Evolutionary conservation across 1,140 invertebrate species (phyloP).

Genomic region (Himalopsyche phryganea): DNA sequence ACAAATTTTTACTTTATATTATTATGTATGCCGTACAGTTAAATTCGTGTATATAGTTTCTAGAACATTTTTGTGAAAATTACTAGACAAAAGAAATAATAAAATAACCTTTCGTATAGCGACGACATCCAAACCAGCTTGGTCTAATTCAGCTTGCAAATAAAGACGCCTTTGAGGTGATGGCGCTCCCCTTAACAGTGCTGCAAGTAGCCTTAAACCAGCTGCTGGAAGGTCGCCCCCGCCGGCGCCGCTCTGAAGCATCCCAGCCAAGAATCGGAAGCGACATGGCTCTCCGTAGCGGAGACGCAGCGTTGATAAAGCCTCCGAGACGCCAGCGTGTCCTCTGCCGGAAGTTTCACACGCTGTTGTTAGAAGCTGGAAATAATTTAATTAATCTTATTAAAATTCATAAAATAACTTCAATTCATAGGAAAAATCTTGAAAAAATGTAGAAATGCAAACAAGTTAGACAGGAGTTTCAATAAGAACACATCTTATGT

Average conservation of each 20-base stretch:
- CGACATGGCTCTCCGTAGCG: conserved; percentile 88
- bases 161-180: conserved; percentile 75
- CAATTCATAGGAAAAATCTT: too few species aligned
- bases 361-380: conserved; percentile 70
- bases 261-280: conserved; percentile 85
- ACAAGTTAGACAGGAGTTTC: too few species aligned
- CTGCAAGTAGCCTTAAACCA: conserved; percentile 82
- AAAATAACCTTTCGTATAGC: conserved; percentile 64
- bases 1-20: too few species aligned
- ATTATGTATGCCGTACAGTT: too few species aligned
- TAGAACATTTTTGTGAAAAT: too few species aligned
- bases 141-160: conserved; percentile 83
- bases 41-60: too few species aligned
- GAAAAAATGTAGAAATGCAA: too few species aligned
- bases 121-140: conserved; percentile 74
- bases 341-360: conserved; percentile 69
- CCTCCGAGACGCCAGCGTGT: conserved; percentile 81
- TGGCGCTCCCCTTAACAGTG: conserved; percentile 71
- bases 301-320: conserved; percentile 81
- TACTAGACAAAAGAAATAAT: too few species aligned
- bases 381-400: conserved; percentile 32
- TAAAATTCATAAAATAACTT: too few species aligned
- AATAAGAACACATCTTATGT: conserved; percentile 1
- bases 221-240: conserved; percentile 72
- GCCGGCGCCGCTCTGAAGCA: conserved; percentile 66